These are phyloP conservation scores for Orius insidiosus DNA, from an alignment of 1,140 invertebrate genomes.

Conservation along the genomic window DNA sequence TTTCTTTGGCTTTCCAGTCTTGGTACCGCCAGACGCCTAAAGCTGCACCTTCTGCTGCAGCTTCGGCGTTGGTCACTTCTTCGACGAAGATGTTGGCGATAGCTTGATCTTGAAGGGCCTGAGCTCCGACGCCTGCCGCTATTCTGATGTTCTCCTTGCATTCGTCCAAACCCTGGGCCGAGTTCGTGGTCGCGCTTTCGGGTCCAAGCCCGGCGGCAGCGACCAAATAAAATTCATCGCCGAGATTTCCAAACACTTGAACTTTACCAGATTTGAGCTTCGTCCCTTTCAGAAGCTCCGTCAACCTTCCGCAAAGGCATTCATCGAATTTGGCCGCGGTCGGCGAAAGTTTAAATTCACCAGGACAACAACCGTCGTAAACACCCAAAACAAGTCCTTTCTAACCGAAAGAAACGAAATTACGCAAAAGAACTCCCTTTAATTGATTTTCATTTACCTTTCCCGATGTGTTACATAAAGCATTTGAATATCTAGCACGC, in stretches of 20 bases:
- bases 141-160: constrained; percentile 29
- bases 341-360: background rate
- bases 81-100: constrained; percentile 41
- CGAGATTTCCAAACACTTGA: constrained; percentile 29
- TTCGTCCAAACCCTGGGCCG: constrained; percentile 29
- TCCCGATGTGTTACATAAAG: too few relatives aligned
- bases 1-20: constrained; percentile 41
- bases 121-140: constrained; percentile 28
- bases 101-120: constrained; percentile 29
- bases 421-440: too few relatives aligned
- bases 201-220: constrained; percentile 32
- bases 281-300: constrained; percentile 10
- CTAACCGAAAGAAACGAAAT: too few relatives aligned
- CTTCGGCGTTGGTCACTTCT: constrained; percentile 48
- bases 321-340: constrained; percentile 5
- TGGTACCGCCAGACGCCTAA: constrained; percentile 47
- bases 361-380: constrained; percentile 9
- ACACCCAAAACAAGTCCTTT: constrained; percentile 11
- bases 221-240: constrained; percentile 20
- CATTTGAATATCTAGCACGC: too few relatives aligned
- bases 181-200: constrained; percentile 24
- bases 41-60: constrained; percentile 52
- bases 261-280: constrained; percentile 3
- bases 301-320: constrained; percentile 6
- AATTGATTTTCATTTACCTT: too few relatives aligned